A percentile compares a stretch with the other conserved stretches of the same genome.
phyloP scores from a whole-genome alignment of 2,888 invertebrate genomes.

The Netelia inedita region DNA sequence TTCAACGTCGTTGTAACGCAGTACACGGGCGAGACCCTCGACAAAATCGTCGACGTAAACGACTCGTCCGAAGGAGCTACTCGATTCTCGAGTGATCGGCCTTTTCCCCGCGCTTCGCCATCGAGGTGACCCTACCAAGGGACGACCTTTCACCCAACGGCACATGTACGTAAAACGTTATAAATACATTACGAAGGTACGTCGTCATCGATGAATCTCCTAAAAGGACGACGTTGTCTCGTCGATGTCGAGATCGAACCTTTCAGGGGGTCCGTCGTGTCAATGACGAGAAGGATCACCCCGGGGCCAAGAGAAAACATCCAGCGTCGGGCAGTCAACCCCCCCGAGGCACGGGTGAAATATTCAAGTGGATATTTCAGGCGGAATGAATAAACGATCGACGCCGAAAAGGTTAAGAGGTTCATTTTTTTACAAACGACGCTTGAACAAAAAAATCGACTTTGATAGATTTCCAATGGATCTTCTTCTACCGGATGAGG shows the following conservation, averaged over 20 bases:
- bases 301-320: background rate
- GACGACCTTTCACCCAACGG: background rate
- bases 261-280: conserved; percentile 1
- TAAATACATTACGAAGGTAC: conserved; percentile 18
- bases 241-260: background rate
- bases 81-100: background rate
- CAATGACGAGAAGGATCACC: conserved; percentile 32
- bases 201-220: background rate
- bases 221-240: conserved; percentile 1
- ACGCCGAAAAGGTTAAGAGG: background rate
- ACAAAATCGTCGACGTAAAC: conserved; percentile 4
- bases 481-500: background rate
- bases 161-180: background rate
- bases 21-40: background rate
- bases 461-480: conserved; percentile 22
- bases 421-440: conserved; percentile 12
- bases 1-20: conserved; percentile 8
- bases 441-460: background rate
- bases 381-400: conserved; percentile 17
- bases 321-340: background rate
- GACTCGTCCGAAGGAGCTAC: conserved; percentile 21
- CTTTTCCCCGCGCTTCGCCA: background rate
- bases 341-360: background rate
- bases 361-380: conserved; percentile 33
- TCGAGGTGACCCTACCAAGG: background rate